Evolutionary conservation across 2,888 invertebrate species (phyloP), one percentile per base, ranked within the genome.

Genomic region (Morinoia aosen): DNA sequence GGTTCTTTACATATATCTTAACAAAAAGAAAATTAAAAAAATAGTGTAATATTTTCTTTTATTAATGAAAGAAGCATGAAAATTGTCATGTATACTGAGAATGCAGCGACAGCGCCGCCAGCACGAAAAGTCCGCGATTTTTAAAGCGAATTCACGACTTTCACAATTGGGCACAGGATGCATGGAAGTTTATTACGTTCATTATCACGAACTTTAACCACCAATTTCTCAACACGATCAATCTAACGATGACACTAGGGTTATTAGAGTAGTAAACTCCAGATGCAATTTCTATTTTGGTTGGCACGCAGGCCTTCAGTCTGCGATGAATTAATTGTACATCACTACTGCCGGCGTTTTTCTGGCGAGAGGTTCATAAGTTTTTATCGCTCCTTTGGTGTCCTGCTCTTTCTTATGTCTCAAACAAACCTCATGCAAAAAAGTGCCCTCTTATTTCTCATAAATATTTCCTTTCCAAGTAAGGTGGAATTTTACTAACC

Each of bases 61-160:
- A 91, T 91, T 91, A 91, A 91, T 91, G 91, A 91, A 91, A 91
- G 91, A 91, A 91, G 91, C 91, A 91, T 91, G 91, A 91, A 91
- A 91, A 91, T 91, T 91, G 91, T 57, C 91, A 91, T 91, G 91
- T 91, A 91, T 57, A 91, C 91, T 91, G 64, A 90, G 39, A 90
- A 48, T 33, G 91, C 91, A 57, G 57, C 40, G n/a, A 11, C 57
- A 91, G 91, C 91, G 11, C 56, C 90, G 48, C 25, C 64, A 19
- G 12, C 64, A 25, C 25, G 25, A 16, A 25, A 19, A 64, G 64
- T 19, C 11, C 90, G 48, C 90, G 10, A 3, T 90, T 90, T 40
- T 48, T 40, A 90, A 90, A 90, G 48, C 90, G 39, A 64, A 40
- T 90, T 40, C 90, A 90, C 48, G 39, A 90, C 8, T 40, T 90